Evolutionary conservation across 2,888 invertebrate genomes (phyloP), one percentile per base, ranked within the genome.

Genomic region (Mayetiola destructor): DNA sequence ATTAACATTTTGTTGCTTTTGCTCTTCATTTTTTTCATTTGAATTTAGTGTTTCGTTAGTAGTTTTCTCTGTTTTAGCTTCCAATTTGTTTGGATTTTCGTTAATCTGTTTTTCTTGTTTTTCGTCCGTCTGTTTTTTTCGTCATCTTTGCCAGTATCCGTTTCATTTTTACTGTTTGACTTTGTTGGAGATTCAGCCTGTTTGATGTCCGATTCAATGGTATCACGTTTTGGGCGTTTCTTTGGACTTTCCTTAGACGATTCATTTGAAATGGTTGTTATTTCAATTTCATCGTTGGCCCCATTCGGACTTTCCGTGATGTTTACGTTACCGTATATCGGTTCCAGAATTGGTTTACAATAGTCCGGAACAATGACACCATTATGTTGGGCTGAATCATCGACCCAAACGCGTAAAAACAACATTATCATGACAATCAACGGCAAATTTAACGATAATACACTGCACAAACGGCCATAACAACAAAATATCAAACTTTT

Each of bases 401-500:
- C 52, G 4, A 16, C 30, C 27, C 52, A 52, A 10, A 1, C 2
- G n/a, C 53, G 30, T 18, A 53, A 32, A 32, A 30, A 53, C 4
- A 53, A 2, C 20, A 53, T 3, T 16, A 53, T 32, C 18, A 53
- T 32, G 1, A 53, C 30, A 12, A 53, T 32, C 12, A 53, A n/a
- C 20, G 53, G 53, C 12, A 53, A 9, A 20, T 53, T 53, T 3
- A 29, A 53, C 10, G 53, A 53, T 2, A 53, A 10, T 9, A 53
- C 53, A 32, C 53, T 53, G 18, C 29, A 29, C 30, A 53, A 12
- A 10, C 53, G 32, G 2, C 53, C 53, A 32, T 53, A 53, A 8
- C 30, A 53, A 20, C 53, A 53, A 32, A 53, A 53, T 18, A 53
- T 53, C 2, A 53, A 53, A 18, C 30, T 29, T 27, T 30, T 53